phyloP scores from a whole-genome alignment of 2,797 vertebrate genomes.

The Delichon dasypus region DNA sequence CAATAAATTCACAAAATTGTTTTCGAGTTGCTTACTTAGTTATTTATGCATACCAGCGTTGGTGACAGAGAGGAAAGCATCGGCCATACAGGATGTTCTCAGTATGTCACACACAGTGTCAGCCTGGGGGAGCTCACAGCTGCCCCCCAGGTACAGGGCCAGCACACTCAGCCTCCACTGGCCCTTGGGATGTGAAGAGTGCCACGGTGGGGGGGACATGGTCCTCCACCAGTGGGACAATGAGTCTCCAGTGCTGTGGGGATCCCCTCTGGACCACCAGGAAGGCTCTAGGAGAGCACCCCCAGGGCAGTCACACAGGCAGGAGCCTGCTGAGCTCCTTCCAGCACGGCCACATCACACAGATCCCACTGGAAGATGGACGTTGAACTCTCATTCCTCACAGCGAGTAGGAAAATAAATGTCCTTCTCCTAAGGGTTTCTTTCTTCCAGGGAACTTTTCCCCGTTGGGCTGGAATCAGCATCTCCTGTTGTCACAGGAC shows the following conservation, averaged over 20 bases:
- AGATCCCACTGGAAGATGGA: neutral
- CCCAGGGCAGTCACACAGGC: neutral
- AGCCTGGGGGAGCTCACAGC: neutral
- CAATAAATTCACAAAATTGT: neutral
- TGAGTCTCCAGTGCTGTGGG: neutral
- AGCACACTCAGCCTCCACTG: neutral
- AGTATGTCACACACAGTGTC: fast-evolving
- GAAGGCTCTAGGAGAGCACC: neutral
- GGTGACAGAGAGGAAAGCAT: neutral
- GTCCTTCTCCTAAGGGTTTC: neutral
- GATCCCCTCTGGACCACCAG: neutral
- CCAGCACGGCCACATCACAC: neutral
- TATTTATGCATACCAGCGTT: neutral
- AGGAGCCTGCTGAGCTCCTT: neutral
- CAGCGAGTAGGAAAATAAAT: neutral
- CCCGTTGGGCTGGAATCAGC: neutral
- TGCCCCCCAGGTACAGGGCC: neutral
- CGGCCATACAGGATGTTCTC: neutral
- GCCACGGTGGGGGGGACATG: fast-evolving
- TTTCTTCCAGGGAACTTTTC: neutral
- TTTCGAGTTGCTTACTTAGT: neutral
- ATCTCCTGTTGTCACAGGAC: neutral
- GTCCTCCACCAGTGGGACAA: fast-evolving
- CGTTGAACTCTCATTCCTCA: neutral
- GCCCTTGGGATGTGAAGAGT: neutral